Percentiles rank a stretch among this genome's conserved stretches.
phyloP scores from a whole-genome alignment of 2,888 invertebrate genomes.

The Drosophila rubida region DNA sequence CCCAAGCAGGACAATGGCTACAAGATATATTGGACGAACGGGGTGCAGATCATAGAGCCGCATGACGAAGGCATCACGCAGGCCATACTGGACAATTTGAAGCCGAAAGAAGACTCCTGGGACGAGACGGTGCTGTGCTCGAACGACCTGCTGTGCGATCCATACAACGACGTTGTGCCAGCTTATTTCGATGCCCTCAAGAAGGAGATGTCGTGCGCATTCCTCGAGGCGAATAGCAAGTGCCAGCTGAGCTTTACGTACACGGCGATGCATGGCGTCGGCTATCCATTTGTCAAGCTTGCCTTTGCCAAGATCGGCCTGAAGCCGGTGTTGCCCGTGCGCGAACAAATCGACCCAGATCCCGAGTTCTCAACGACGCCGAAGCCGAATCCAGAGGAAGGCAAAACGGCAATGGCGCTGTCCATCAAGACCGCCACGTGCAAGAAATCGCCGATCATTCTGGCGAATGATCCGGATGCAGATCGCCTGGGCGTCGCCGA shows the following conservation, averaged over 20 bases:
- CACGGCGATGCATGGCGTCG: constrained; percentile 99
- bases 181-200: constrained; percentile 89
- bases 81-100: constrained; percentile 90
- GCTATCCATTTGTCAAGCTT: constrained; percentile 90
- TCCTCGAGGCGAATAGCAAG: constrained; percentile 86
- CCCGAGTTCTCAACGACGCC: constrained; percentile 98
- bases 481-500: constrained; percentile 98
- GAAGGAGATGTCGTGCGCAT: constrained; percentile 86
- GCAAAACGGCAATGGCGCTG: constrained; percentile 90
- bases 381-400: constrained; percentile 99
- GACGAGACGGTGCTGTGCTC: constrained; percentile 87
- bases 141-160: constrained; percentile 88
- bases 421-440: constrained; percentile 91
- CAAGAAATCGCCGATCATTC: constrained; percentile 89
- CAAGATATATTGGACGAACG: constrained; percentile 93
- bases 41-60: constrained; percentile 97
- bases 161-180: constrained; percentile 88
- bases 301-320: constrained; percentile 92
- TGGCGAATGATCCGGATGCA: constrained; percentile 99
- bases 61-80: constrained; percentile 94
- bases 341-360: constrained; percentile 93
- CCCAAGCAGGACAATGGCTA: constrained; percentile 98
- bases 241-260: constrained; percentile 91
- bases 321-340: constrained; percentile 84
- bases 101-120: constrained; percentile 93